Conservation (phyloP, 2,113 vertebrate species). For the Probosciger aterrimus region DNA sequence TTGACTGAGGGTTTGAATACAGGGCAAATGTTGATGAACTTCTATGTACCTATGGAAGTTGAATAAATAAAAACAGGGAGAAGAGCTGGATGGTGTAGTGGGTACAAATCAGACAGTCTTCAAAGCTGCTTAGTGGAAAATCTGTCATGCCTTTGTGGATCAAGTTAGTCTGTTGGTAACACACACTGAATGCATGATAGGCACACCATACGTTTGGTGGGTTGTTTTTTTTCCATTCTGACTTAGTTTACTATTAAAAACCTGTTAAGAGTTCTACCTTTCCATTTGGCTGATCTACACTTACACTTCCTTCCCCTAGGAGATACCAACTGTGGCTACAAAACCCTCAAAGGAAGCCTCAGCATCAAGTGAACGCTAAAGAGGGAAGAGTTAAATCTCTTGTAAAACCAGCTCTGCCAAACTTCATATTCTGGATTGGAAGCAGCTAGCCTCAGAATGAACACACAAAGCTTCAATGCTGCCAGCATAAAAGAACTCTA, state of each 20-base stretch:
- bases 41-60: background rate
- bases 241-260: conserved; percentile 47
- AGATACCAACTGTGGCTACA: background rate
- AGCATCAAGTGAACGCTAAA: background rate
- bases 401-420: conserved; percentile 46
- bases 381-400: conserved; percentile 48
- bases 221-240: background rate
- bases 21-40: background rate
- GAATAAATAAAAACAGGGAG: background rate
- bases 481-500: conserved; percentile 30
- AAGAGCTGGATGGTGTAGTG: background rate
- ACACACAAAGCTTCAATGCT: conserved; percentile 49
- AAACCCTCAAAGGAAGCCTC: background rate
- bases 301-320: background rate
- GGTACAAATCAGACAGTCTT: background rate
- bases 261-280: background rate
- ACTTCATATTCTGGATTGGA: conserved; percentile 57
- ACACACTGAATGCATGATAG: background rate
- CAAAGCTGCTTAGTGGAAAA: background rate
- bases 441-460: conserved; percentile 47
- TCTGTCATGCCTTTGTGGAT: background rate
- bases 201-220: background rate
- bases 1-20: background rate
- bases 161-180: background rate
- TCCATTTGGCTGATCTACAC: background rate